phyloP scores from a whole-genome alignment of 1,140 invertebrate genomes.

The Metaphire vulgaris region DNA sequence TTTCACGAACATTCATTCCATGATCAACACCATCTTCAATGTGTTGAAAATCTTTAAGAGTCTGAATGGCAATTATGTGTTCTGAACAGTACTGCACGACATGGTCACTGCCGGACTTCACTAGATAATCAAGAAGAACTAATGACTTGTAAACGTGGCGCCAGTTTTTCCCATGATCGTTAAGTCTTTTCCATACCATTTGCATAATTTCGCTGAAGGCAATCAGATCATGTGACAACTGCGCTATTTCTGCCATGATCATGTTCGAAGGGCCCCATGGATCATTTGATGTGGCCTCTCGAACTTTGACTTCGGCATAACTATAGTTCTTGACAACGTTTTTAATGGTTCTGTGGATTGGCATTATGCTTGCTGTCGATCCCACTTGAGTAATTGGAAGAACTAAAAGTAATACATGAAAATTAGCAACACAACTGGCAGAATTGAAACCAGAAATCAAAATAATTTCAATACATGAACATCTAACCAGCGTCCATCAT shows the following conservation, averaged over 20 bases:
- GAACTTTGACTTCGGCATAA: constrained; percentile 94
- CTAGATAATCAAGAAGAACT: constrained; percentile 87
- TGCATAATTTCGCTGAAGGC: constrained; percentile 99
- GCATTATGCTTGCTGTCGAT: constrained; percentile 30
- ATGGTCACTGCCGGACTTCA: constrained; percentile 95
- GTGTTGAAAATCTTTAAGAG: constrained; percentile 93
- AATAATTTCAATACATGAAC: too few relatives aligned
- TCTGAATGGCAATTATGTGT: constrained; percentile 98
- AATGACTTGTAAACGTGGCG: constrained; percentile 98
- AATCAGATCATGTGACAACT: constrained; percentile 92
- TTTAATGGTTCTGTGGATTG: constrained; percentile 84
- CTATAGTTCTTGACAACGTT: constrained; percentile 98
- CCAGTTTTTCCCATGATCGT: constrained; percentile 99
- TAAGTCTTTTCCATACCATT: constrained; percentile 98
- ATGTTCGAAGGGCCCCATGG: constrained; percentile 99
- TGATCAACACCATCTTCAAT: constrained; percentile 98
- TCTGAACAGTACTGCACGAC: constrained; percentile 95
- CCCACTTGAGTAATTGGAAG: too few relatives aligned
- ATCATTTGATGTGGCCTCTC: constrained; percentile 97
- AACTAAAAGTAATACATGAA: too few relatives aligned
- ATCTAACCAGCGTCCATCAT: too few relatives aligned
- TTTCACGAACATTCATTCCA: constrained; percentile 94
- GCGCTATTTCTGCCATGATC: constrained; percentile 97
- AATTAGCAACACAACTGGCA: too few relatives aligned
- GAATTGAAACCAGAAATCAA: too few relatives aligned